phyloP scores from a whole-genome alignment of 1,140 invertebrate genomes.

The Drosophila carrolli region DNA sequence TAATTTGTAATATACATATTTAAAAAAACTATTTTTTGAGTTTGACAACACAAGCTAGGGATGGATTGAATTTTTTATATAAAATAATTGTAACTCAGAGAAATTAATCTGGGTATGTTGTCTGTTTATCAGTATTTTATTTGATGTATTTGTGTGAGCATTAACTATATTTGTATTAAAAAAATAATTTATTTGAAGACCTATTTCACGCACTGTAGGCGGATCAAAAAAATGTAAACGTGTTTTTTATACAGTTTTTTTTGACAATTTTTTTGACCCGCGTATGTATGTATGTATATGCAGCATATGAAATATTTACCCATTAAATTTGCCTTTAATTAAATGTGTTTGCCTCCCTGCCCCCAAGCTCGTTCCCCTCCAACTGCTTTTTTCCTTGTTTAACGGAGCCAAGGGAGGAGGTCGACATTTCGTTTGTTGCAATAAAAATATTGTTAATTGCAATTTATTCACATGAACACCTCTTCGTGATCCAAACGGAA shows the following conservation, averaged over 20 bases:
- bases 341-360: conserved; percentile 55
- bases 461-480: conserved; percentile 84
- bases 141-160: background rate
- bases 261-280: conserved; percentile 7
- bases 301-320: conserved; percentile 77
- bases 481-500: conserved; percentile 25
- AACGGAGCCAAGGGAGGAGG: conserved; percentile 3
- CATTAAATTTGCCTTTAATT: conserved; percentile 83
- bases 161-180: too few species aligned
- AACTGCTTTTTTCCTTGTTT: conserved; percentile 30
- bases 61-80: too few species aligned
- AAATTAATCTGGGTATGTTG: too few species aligned
- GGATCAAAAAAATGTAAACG: conserved; percentile 10
- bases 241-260: conserved; percentile 35
- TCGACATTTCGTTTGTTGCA: conserved; percentile 74
- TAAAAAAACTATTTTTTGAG: too few species aligned
- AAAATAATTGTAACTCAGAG: too few species aligned
- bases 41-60: too few species aligned
- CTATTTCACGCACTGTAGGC: conserved; percentile 1
- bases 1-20: too few species aligned
- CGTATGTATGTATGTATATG: conserved; percentile 30
- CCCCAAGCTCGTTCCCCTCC: too few species aligned
- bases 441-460: conserved; percentile 84
- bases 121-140: background rate
- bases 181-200: too few species aligned